Percentiles rank a stretch among this genome's conserved stretches.
These are phyloP conservation scores for Erpetoichthys calabaricus DNA, from an alignment of 2,797 vertebrate species.

Conservation along the genomic window DNA sequence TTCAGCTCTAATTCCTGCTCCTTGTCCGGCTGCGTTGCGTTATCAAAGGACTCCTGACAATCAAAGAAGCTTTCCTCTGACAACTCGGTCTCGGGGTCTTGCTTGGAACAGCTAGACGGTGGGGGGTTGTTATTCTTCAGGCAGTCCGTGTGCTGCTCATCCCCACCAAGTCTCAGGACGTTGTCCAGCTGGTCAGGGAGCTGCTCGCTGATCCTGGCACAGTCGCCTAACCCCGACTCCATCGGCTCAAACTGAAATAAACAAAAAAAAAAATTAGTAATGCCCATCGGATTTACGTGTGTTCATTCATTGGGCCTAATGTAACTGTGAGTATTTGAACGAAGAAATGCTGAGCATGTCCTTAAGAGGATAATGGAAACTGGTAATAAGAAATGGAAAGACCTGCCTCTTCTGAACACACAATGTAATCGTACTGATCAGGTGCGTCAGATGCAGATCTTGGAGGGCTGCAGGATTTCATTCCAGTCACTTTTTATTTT, in stretches of 20 bases:
- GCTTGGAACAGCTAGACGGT: neutral
- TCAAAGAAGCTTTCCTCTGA: constrained; percentile 70
- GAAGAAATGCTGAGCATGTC: too few species aligned
- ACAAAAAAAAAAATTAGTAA: neutral
- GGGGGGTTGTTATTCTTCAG: neutral
- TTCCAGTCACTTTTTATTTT: too few species aligned
- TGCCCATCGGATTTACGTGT: too few species aligned
- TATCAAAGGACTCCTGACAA: constrained; percentile 54
- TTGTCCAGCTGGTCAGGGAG: constrained; percentile 21
- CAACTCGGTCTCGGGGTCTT: constrained; percentile 16
- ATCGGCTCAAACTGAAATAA: neutral
- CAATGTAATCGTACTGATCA: too few species aligned
- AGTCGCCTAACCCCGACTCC: constrained; percentile 10
- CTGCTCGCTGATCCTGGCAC: constrained; percentile 25
- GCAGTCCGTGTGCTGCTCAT: constrained; percentile 1
- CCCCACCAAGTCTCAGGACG: constrained; percentile 36
- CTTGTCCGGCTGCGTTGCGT: constrained; percentile 17
- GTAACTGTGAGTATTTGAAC: too few species aligned
- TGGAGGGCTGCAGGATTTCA: too few species aligned
- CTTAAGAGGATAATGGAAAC: neutral
- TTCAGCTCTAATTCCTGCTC: constrained; percentile 34
- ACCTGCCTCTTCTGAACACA: constrained; percentile 9
- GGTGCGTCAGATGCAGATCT: too few species aligned
- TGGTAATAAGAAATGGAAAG: constrained; percentile 31
- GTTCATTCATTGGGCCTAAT: too few species aligned